These are phyloP conservation scores for Pammene aurita DNA, from an alignment of 2,888 invertebrate species.

Conservation along the genomic window DNA sequence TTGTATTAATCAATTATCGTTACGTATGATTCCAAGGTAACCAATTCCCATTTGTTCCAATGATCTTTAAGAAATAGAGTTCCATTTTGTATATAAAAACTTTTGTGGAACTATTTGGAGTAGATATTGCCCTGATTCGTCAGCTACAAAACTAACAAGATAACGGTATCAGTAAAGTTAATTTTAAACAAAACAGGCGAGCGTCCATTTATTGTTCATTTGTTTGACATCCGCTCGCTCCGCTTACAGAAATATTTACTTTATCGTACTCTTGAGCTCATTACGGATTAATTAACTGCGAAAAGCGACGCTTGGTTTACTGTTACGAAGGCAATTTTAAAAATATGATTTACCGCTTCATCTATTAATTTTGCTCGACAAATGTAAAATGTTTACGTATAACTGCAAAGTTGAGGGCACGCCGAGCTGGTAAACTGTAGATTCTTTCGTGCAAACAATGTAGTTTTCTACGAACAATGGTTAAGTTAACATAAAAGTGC, in stretches of 20 bases:
- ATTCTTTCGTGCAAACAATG: conserved; percentile 45
- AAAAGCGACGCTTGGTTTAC: conserved; percentile 32
- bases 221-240: conserved; percentile 39
- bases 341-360: conserved; percentile 29
- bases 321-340: conserved; percentile 28
- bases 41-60: too few relatives aligned
- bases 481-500: conserved; percentile 57
- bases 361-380: conserved; percentile 17
- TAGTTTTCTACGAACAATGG: conserved; percentile 59
- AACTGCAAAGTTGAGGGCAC: conserved; percentile 50
- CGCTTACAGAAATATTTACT: conserved; percentile 39
- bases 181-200: conserved; percentile 35
- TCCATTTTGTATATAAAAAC: not conserved
- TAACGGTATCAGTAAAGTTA: conserved; percentile 37
- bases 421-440: conserved; percentile 49
- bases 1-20: not conserved
- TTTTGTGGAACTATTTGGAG: not conserved
- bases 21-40: not conserved
- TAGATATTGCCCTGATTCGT: conserved; percentile 1
- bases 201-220: conserved; percentile 39
- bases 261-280: conserved; percentile 32
- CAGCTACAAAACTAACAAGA: conserved; percentile 23
- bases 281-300: conserved; percentile 37
- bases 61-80: too few relatives aligned
- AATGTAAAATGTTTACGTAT: conserved; percentile 28